Evolutionary conservation across 2,888 invertebrate genomes (phyloP).

Genomic region (Drosophila formosana): DNA sequence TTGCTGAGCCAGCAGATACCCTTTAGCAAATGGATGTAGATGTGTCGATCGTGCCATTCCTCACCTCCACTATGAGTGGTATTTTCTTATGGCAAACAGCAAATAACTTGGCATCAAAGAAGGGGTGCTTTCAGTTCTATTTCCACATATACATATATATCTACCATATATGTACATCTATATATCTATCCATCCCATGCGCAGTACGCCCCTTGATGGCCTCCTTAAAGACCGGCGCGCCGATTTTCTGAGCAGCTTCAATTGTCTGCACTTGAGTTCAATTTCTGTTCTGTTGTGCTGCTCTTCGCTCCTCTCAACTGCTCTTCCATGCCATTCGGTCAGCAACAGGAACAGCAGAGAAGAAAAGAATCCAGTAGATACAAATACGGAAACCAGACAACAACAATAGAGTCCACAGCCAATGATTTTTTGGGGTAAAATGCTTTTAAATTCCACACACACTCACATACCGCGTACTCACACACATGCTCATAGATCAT

Average conservation of each 20-base stretch:
- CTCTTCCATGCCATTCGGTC: slow-evolving; percentile 26
- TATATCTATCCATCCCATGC: neutral
- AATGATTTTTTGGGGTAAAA: slow-evolving; percentile 52
- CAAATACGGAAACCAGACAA: slow-evolving; percentile 22
- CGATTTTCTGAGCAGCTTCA: slow-evolving; percentile 64
- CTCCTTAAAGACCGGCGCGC: slow-evolving; percentile 46
- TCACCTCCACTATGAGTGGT: neutral
- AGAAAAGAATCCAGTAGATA: slow-evolving; percentile 4
- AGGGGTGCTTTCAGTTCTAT: slow-evolving; percentile 49
- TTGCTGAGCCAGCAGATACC: slow-evolving; percentile 11
- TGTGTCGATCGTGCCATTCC: neutral
- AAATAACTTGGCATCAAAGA: slow-evolving; percentile 59
- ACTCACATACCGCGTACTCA: slow-evolving; percentile 3
- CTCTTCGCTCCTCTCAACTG: neutral
- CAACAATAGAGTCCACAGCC: slow-evolving; percentile 19
- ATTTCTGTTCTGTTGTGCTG: slow-evolving; percentile 57
- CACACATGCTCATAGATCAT: slow-evolving; percentile 3
- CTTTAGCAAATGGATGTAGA: neutral
- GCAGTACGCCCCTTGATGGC: slow-evolving; percentile 31
- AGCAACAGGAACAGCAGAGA: slow-evolving; percentile 36
- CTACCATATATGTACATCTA: too few relatives aligned
- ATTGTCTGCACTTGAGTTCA: slow-evolving; percentile 82
- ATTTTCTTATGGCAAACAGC: slow-evolving; percentile 28
- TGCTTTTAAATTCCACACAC: slow-evolving; percentile 59
- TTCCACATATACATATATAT: neutral